Base-by-base conservation (phyloP, 2,888 invertebrate species). In the Mythimna loreyi region DNA sequence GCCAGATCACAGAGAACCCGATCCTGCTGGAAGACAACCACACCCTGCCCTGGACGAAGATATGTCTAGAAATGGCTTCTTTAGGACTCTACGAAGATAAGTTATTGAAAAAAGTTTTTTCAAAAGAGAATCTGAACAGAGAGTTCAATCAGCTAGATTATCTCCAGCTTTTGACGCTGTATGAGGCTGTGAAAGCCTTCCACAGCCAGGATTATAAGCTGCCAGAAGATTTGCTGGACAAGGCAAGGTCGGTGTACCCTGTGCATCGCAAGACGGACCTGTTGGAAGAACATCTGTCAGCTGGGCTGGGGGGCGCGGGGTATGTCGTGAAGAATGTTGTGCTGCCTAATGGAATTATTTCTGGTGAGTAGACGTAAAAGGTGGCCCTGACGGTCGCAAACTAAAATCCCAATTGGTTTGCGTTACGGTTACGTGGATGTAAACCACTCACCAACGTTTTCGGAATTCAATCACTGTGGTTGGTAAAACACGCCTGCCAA, bases 61-160 rank as follows among this genome's bases (percentile, higher is more conserved):
- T 97, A 58, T 96, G 96, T 25, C 78, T 96, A 0, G 95, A 97
- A 72, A 89, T 97, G 65, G 96, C 96, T 2, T 93, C 96, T 0
- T 89, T 98, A 19, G 96, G 96, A 0, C 94, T 96, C 81, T 97
- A 96, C 82, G 96, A 96, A 53, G 93, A 96, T 23, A 92, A 91
- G 49, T 78, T 97, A 1, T 85, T 97, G 0, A 83, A 89, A 1
- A 92, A 91, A 74, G 92, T 97, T 21, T 97, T 97, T 73, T 92
- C 94, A 0, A 86, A 92, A 25, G 91, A 94, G 1, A 96, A 96
- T 79, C 85, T 97, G 1, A 70, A 82, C 0, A 87, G 92, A 52
- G 91, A 93, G 0, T 82, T 92, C n/a, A 95, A 92, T 75, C 79
- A 82, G 0, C 78, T 96, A 45, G 96, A 96, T 77, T 92, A 95